These are phyloP conservation scores for Prionace glauca DNA, from an alignment of 2,797 vertebrate genomes.

Conservation along the genomic window DNA sequence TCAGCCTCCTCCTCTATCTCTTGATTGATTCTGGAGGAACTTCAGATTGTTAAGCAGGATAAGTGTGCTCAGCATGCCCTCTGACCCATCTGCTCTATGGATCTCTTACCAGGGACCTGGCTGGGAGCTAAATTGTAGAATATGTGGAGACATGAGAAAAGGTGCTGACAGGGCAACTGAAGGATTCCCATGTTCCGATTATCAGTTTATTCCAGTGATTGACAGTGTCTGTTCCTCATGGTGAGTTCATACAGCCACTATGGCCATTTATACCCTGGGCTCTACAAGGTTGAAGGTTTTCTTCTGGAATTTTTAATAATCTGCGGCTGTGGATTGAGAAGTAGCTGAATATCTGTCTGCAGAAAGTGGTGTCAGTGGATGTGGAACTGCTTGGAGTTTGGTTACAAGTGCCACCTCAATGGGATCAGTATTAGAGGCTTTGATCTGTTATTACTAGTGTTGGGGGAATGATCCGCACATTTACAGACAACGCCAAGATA, in stretches of 20 bases:
- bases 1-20: not conserved
- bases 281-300: not conserved
- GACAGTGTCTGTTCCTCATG: not conserved
- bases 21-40: not conserved
- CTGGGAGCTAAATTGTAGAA: not conserved
- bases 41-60: not conserved
- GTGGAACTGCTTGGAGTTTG: not conserved
- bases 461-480: not conserved
- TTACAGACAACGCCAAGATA: not conserved
- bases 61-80: not conserved
- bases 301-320: not conserved
- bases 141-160: not conserved
- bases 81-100: not conserved
- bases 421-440: not conserved
- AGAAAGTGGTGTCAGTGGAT: not conserved
- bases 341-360: not conserved
- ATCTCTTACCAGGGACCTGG: not conserved
- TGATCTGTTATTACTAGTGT: not conserved
- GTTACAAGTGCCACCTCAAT: not conserved
- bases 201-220: no score
- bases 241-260: not conserved
- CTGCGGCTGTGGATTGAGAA: not conserved
- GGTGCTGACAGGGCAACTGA: not conserved
- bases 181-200: not conserved
- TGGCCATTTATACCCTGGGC: not conserved